Conservation (phyloP, 2,888 invertebrate genomes). For the Hemicrepidius hirtus region DNA sequence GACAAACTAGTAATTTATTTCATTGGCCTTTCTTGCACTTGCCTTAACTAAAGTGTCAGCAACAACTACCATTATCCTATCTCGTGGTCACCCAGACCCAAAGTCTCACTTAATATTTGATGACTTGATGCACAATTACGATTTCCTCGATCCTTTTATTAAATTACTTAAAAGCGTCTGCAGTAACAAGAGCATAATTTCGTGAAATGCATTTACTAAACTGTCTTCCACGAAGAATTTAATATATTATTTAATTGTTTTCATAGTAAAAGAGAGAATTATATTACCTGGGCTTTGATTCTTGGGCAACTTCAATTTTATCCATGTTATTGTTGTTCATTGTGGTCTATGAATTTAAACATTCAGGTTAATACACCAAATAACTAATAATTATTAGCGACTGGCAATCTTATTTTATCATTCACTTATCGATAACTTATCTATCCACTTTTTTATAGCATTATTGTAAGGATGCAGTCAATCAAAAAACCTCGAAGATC, state of each 20-base stretch:
- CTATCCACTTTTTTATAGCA: not conserved
- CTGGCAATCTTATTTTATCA: not conserved
- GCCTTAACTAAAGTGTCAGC: slow-evolving; percentile 29
- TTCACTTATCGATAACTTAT: slow-evolving; percentile 9
- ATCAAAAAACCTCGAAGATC: too few relatives aligned
- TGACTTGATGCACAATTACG: slow-evolving; percentile 49
- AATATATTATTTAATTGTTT: not conserved
- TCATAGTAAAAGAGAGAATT: too few relatives aligned
- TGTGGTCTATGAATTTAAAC: not conserved
- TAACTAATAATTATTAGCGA: not conserved
- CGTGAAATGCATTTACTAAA: not conserved
- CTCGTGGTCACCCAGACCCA: slow-evolving; percentile 21
- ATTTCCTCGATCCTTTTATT: slow-evolving; percentile 50
- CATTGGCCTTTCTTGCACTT: slow-evolving; percentile 16
- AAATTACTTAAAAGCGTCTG: slow-evolving; percentile 46
- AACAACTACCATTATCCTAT: slow-evolving; percentile 44
- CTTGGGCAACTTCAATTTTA: slow-evolving; percentile 21
- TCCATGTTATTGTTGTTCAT: slow-evolving; percentile 14
- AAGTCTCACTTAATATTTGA: slow-evolving; percentile 41
- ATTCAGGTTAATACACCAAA: not conserved
- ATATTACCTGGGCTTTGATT: slow-evolving; percentile 13
- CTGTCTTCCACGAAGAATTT: not conserved
- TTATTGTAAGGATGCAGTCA: too few relatives aligned
- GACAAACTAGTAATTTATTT: not conserved
- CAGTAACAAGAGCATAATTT: slow-evolving; percentile 14